Base-by-base conservation (phyloP, 2,797 vertebrate species). In the Sebastes iracundus region DNA sequence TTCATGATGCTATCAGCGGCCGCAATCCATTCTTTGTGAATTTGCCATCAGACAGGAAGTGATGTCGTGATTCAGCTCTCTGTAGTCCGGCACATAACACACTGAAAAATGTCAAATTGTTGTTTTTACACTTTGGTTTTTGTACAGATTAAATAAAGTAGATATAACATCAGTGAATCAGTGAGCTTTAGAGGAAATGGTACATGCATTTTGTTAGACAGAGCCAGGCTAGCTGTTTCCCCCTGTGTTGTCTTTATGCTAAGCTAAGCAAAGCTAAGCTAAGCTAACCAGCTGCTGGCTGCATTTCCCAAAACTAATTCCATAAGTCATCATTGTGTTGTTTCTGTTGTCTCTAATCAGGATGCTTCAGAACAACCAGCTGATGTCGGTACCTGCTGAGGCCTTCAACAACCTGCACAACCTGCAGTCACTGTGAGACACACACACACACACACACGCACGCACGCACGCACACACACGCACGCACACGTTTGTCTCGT, bases 281-380 rank as follows among this genome's bases (percentile, higher is more conserved):
- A 28, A 60, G 16, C 28, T n/a, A 30, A 60, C 59, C 28, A 2
- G 20, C 27, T n/a, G 59, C 18, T 58, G 13, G 25, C 56, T 59
- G 25, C 13, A 16, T 60, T 10, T 18, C 13, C 16, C 25, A 28
- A 58, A 58, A 58, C 58, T 38, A 42, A 14, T 42, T 38, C 38
- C 7, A 30, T 6, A 58, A 14, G 23, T 58, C 55, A 14, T 14
- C 16, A 6, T 32, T 33, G 20, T 63, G 32, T 23, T 18, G 5
- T 46, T 63, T 27, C 27, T 25, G 18, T 14, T 65, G 5, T 46
- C 63, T 66, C 20, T n/a, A 28, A 7, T 14, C 66, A 99, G 98
- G 78, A 99, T 99, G 98, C 95, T 99, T 67, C 98, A 99, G 92
- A 99, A 99, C 88, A 99, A 99, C 93, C 96, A 96, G 72, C 94